These are phyloP conservation scores for Neostethus bicornis DNA, from an alignment of 2,797 vertebrate genomes.

Conservation along the genomic window DNA sequence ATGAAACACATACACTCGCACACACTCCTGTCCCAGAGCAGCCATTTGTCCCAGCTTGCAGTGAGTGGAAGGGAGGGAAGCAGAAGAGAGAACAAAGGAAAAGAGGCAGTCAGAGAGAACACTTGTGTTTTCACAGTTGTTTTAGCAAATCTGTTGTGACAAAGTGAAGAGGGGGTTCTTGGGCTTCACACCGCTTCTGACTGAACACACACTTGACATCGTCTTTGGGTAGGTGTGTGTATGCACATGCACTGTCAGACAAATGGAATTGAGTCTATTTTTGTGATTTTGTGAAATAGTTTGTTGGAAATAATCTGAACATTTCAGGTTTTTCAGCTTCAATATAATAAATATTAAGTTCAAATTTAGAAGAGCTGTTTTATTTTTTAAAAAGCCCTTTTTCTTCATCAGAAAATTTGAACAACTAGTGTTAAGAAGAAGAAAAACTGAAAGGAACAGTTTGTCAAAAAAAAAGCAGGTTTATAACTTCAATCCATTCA, in stretches of 20 bases:
- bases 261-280: conserved; percentile 11
- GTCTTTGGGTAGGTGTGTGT: conserved; percentile 5
- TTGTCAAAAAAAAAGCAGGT: no score
- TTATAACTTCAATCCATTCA: no score
- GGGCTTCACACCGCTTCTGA: conserved; percentile 76
- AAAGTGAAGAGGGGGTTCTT: conserved; percentile 80
- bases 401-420: no score
- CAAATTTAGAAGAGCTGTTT: no score
- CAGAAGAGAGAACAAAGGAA: conserved; percentile 62
- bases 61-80: conserved; percentile 52
- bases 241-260: neutral
- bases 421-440: no score
- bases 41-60: conserved; percentile 80
- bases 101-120: conserved; percentile 71
- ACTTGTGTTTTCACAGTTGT: conserved; percentile 88
- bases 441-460: no score
- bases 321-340: neutral
- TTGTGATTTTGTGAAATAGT: neutral
- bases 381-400: no score
- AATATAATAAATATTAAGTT: neutral
- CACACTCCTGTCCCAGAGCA: conserved; percentile 62
- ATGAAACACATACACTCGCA: conserved; percentile 28
- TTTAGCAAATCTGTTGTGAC: conserved; percentile 91
- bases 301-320: neutral
- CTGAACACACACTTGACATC: conserved; percentile 55